Evolutionary conservation across 2,888 invertebrate genomes (phyloP).

Genomic region (Stenodera caucasica): DNA sequence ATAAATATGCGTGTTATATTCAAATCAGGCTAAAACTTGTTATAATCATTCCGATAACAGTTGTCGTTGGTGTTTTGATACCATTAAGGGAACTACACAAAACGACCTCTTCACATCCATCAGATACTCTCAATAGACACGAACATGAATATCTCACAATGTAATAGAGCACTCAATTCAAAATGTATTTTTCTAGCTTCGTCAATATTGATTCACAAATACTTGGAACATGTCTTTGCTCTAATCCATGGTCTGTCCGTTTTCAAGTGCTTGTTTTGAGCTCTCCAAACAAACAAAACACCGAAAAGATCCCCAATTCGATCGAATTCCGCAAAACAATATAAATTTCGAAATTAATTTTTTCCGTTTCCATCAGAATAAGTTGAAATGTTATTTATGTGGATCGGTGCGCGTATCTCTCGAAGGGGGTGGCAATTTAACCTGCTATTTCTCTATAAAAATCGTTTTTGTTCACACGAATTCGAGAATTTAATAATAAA

Average conservation of each 20-base stretch:
- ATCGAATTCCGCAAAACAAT: neutral
- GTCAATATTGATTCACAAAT: constrained; percentile 47
- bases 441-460: no score
- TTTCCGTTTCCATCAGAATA: neutral
- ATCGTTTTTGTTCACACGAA: neutral
- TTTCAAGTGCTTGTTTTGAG: constrained; percentile 28
- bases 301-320: no score
- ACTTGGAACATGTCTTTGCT: constrained; percentile 38
- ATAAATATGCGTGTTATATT: constrained; percentile 37
- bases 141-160: constrained; percentile 52
- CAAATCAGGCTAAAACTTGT: constrained; percentile 39
- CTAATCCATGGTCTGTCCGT: constrained; percentile 35
- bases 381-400: neutral
- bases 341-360: neutral
- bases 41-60: constrained; percentile 32
- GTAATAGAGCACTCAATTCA: constrained; percentile 45
- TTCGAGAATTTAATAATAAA: constrained; percentile 11
- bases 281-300: neutral
- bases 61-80: constrained; percentile 29
- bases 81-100: constrained; percentile 42
- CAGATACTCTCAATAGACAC: constrained; percentile 47
- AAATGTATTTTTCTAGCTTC: constrained; percentile 42
- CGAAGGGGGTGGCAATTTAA: no score
- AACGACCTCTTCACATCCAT: constrained; percentile 50
- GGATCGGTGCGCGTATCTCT: neutral